Conservation (phyloP, 37 sponge, comb jelly and placozoan species). For the Spongilla lacustris region DNA sequence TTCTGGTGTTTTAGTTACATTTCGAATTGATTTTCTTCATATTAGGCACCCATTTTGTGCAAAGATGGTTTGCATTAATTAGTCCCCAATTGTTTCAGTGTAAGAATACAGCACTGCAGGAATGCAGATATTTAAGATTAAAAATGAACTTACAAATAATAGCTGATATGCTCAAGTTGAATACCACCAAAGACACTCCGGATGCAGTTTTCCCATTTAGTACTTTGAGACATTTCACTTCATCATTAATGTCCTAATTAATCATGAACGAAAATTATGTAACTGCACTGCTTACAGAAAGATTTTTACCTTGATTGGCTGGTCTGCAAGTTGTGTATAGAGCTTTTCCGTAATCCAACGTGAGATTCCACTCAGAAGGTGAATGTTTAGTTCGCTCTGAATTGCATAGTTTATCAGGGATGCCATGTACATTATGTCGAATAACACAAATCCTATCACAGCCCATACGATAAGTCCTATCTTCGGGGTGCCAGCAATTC, state of each 20-base stretch:
- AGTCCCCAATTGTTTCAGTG: too few relatives aligned
- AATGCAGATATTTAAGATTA: too few relatives aligned
- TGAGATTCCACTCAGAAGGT: constrained; percentile 46
- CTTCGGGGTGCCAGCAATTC: constrained; percentile 12
- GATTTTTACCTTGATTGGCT: constrained; percentile 52
- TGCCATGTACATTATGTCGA: constrained; percentile 67
- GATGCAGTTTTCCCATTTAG: constrained; percentile 72
- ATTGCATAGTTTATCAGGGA: constrained; percentile 69
- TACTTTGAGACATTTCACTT: constrained; percentile 44
- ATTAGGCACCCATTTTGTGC: too few relatives aligned
- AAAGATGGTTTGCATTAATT: too few relatives aligned
- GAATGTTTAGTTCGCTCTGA: constrained; percentile 70
- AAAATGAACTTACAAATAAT: constrained; percentile 33
- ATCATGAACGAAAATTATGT: too few relatives aligned
- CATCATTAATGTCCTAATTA: constrained; percentile 60
- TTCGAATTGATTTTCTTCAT: too few relatives aligned
- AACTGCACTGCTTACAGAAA: too few relatives aligned
- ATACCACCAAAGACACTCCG: constrained; percentile 61
- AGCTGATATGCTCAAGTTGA: constrained; percentile 60
- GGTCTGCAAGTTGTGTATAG: constrained; percentile 38
- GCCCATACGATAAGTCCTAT: constrained; percentile 27
- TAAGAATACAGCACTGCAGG: too few relatives aligned
- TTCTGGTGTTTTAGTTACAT: too few relatives aligned
- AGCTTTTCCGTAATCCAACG: constrained; percentile 40
- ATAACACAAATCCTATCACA: constrained; percentile 63